A percentile compares a stretch with the other conserved stretches of the same genome.
Evolutionary conservation across 2,797 vertebrate genomes (phyloP).

Genomic region (Rachycentron canadum): DNA sequence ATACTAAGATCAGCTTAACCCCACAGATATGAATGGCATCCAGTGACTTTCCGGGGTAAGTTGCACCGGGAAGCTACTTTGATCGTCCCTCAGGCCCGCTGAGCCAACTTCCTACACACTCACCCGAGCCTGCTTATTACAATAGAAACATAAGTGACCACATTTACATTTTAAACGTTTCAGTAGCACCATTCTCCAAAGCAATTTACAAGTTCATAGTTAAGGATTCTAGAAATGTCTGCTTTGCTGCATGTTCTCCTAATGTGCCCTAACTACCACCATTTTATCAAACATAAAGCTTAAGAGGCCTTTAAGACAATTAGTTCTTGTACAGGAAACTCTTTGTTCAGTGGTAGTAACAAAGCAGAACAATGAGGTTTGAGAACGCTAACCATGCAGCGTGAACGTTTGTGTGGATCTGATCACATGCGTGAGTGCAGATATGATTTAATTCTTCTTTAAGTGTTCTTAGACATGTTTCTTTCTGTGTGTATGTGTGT

Average conservation of each 20-base stretch:
- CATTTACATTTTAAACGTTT: conserved; percentile 35
- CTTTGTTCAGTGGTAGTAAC: conserved; percentile 39
- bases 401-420: conserved; percentile 20
- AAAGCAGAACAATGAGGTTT: conserved; percentile 38
- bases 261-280: conserved; percentile 24
- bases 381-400: conserved; percentile 44
- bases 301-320: conserved; percentile 45
- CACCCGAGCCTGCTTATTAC: neutral
- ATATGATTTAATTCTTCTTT: conserved; percentile 10
- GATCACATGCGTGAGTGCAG: conserved; percentile 44
- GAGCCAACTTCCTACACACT: conserved; percentile 16
- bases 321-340: conserved; percentile 22
- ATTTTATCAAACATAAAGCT: conserved; percentile 34
- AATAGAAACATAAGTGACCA: conserved; percentile 17
- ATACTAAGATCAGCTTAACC: conserved; percentile 58
- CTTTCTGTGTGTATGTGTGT: neutral
- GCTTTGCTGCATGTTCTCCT: conserved; percentile 1
- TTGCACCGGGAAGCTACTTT: conserved; percentile 30
- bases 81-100: conserved; percentile 36
- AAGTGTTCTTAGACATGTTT: conserved; percentile 10
- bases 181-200: conserved; percentile 11
- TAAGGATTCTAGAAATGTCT: conserved; percentile 6
- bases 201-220: conserved; percentile 15
- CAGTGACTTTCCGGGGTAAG: conserved; percentile 49
- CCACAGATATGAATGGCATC: conserved; percentile 40